Evolutionary conservation across 2,113 vertebrate genomes (phyloP), one percentile per base, ranked within the genome.

Genomic region (Sylvilagus bachmani): DNA sequence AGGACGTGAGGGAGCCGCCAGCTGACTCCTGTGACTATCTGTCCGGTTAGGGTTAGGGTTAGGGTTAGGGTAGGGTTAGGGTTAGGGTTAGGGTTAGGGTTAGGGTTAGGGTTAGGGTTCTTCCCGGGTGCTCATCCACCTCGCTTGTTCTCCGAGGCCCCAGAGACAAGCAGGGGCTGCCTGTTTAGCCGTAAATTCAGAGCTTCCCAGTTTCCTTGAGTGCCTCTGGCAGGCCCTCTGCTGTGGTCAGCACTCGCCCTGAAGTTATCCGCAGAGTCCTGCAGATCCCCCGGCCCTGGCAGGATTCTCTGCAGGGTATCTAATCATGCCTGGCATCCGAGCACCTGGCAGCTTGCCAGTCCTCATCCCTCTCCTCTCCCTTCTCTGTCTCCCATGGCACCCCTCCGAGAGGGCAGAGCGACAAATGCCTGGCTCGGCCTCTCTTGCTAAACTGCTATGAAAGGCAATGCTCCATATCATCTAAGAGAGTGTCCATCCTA

Each of bases 401-500:
- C 53, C 33, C 62, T 77, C 14, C 61, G 3, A 24, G 19, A 66
- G 70, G 78, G n/a, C 67, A 85, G 36, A 24, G 24, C 44, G 61
- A n/a, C 62, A 64, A 29, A 49, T 44, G 31, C 84, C 86, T 84
- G 71, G n/a, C 62, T 88, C 44, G 86, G 44, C 78, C 66, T 86
- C 53, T 84, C 25, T 29, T 49, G 31, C 44, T 84, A 81, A 96
- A 90, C 38, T 67, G 27, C 81, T 71, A 49, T 90, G 91, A 92
- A 71, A 87, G 81, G 49, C 92, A 90, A 94, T 36, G 10, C 80
- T 81, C 73, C 92, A 74, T 89, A 90, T 90, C 94, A 89, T 86
- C 55, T 55, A 53, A 94, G 86, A 85, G 71, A 82, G 13, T 31
- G 88, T 88, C 86, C 8, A 2, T 38, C 58, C 58, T 75, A 64